Base-by-base conservation (phyloP, 2,113 vertebrate genomes). In the Saccopteryx bilineata region DNA sequence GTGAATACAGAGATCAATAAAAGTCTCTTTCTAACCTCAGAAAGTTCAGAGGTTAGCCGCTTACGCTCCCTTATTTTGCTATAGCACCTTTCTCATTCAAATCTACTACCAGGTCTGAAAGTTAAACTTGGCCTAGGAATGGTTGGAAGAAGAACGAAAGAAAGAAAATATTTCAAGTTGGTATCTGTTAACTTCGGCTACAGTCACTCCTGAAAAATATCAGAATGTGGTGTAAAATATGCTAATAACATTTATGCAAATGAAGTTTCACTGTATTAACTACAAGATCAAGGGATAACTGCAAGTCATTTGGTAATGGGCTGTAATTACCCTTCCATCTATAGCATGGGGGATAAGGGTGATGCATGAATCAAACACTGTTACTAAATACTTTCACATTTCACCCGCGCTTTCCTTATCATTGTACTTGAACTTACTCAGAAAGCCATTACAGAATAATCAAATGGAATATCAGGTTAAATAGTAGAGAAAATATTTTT, bases 201-300 rank as follows among this genome's bases (percentile, higher is more conserved):
- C 23, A 95, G 39, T 87, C 46, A 87, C 46, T 95, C 66, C 28
- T 90, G 68, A 78, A 97, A 93, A 91, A 87, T 46, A 92, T 87
- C 66, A 86, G 52, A 96, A 89, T 93, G 79, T 96, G 66, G 76
- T 93, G 33, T 91, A 85, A 97, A 96, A 90, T 94, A 97, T 90
- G 94, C 90, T 97, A 97, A 97, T 97, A 95, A 52, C 9, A 81
- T 95, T 97, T 97, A 97, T 97, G 96, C 83, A 96, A 96, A 98
- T 98, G 23, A 95, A 66, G 48, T 75, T 90, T 96, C 93, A 74
- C 76, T 93, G 83, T 93, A 95, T 96, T 97, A 97, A 96, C 91
- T 93, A 75, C 61, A 93, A 97, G 96, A 98, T 97, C 95, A 97
- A 96, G 91, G 94, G 96, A 97, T 97, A 97, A 98, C 79, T 96